phyloP scores from a whole-genome alignment of 2,797 vertebrate species.

The Diplodus sargus region DNA sequence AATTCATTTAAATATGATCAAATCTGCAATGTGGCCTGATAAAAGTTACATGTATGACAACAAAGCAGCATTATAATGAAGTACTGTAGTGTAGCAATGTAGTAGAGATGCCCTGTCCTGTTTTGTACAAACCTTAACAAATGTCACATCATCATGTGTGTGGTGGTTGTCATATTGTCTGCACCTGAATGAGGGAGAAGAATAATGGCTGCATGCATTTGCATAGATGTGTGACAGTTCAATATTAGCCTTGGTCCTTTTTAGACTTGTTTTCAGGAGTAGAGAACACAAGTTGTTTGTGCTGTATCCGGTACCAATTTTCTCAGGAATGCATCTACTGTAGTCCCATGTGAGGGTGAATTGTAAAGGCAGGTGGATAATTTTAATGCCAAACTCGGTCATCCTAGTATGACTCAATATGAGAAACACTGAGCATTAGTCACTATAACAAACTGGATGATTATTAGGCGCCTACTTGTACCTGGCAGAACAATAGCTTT shows the following conservation, averaged over 20 bases:
- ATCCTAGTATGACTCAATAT: constrained; percentile 1
- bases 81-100: no score
- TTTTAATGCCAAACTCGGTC: not conserved
- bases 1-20: no score
- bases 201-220: constrained; percentile 4
- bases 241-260: not conserved
- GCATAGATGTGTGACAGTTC: not conserved
- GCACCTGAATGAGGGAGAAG: not conserved
- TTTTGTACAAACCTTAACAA: no score
- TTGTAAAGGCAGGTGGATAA: not conserved
- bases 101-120: no score
- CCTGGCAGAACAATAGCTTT: constrained; percentile 34
- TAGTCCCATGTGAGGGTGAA: not conserved
- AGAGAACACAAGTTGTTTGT: not conserved
- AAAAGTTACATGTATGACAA: no score
- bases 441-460: constrained; percentile 21
- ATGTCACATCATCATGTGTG: no score
- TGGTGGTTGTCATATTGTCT: not conserved
- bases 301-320: not conserved
- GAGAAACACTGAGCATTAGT: constrained; percentile 19
- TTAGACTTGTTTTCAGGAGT: not conserved
- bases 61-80: no score
- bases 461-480: constrained; percentile 4
- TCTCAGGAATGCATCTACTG: not conserved
- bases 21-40: no score